A percentile compares a stretch with the other conserved stretches of the same genome.
Evolutionary conservation across 2,113 vertebrate genomes (phyloP).

Genomic region (Columbina picui): DNA sequence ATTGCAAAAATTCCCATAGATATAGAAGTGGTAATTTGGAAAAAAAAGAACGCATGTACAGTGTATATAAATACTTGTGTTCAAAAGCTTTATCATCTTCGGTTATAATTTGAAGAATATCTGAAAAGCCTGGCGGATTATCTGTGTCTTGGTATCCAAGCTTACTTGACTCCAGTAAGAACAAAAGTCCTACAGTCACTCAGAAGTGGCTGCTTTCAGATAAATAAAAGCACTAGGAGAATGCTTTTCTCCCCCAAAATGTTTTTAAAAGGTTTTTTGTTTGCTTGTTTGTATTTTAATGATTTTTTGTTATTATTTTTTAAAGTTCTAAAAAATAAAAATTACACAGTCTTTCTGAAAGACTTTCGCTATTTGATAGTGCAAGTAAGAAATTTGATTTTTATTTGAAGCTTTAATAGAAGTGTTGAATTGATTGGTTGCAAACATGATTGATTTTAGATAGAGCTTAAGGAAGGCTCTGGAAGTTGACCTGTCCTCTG

Average conservation of each 20-base stretch:
- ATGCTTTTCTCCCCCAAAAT: neutral
- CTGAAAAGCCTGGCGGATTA: neutral
- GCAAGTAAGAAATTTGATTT: conserved; percentile 1
- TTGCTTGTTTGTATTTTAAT: neutral
- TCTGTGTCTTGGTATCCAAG: neutral
- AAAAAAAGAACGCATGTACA: neutral
- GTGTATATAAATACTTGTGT: neutral
- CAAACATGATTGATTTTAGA: neutral
- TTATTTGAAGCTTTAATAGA: neutral
- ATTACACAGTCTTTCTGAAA: neutral
- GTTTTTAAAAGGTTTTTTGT: neutral
- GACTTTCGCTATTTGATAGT: neutral
- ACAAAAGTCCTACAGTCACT: neutral
- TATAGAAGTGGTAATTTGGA: neutral
- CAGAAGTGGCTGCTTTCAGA: neutral
- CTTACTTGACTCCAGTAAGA: neutral
- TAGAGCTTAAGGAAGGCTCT: neutral
- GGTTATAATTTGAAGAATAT: neutral
- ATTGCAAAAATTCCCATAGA: neutral
- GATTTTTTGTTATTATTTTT: neutral
- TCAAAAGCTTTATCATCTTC: neutral
- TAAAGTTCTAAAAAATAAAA: neutral
- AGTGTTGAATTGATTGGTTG: neutral
- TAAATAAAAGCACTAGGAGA: neutral
- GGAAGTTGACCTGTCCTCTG: neutral